Percentiles rank a stretch among this genome's conserved stretches.
phyloP scores from a whole-genome alignment of 2,113 vertebrate genomes.

The Lophotis ruficrista region DNA sequence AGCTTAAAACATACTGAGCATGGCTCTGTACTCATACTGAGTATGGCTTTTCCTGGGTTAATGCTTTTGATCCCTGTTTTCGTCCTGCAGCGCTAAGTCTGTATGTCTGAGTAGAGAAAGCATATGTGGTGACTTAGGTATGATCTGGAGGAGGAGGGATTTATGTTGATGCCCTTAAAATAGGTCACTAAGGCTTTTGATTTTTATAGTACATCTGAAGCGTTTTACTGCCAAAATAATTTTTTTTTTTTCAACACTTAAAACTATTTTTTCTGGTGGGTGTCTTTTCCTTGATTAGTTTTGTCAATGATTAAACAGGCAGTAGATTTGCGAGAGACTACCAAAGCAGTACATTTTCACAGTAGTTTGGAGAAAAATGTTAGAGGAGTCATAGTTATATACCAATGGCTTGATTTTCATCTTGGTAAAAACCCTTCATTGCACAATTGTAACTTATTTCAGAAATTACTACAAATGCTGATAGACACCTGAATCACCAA shows the following conservation, averaged over 20 bases:
- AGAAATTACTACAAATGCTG: not conserved
- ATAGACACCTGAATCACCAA: not conserved
- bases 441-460: not conserved
- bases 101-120: not conserved
- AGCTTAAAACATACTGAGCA: not conserved
- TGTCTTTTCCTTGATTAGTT: not conserved
- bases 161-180: not conserved
- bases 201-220: not conserved
- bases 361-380: not conserved
- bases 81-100: not conserved
- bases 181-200: not conserved
- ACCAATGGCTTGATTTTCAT: not conserved
- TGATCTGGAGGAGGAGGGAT: not conserved
- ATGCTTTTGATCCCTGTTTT: not conserved
- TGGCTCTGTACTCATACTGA: too few species aligned
- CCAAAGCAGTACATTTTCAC: not conserved
- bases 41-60: not conserved
- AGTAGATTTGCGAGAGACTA: not conserved
- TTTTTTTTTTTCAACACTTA: not conserved
- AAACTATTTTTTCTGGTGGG: not conserved
- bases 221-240: not conserved
- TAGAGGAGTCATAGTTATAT: not conserved
- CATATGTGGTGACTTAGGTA: not conserved
- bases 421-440: not conserved
- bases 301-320: not conserved